Percentiles rank a stretch among this genome's conserved stretches.
phyloP scores from a whole-genome alignment of 2,888 invertebrate genomes.

The Empis livida region DNA sequence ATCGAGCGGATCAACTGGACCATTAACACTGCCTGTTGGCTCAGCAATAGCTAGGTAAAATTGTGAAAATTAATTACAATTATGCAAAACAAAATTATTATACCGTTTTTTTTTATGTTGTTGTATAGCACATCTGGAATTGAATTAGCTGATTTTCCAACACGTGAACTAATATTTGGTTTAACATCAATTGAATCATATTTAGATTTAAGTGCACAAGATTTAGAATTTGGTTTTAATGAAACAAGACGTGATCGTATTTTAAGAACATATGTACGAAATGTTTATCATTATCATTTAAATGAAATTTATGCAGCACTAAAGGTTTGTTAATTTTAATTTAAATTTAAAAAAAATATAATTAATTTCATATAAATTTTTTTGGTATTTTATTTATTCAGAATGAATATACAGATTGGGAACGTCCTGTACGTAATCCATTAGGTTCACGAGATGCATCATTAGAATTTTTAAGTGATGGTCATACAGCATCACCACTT shows the following conservation, averaged over 20 bases:
- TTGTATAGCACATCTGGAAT: slow-evolving; percentile 48
- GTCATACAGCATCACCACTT: slow-evolving; percentile 76
- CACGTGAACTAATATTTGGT: slow-evolving; percentile 71
- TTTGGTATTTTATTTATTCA: slow-evolving; percentile 33
- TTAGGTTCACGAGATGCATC: slow-evolving; percentile 75
- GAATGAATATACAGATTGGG: slow-evolving; percentile 97
- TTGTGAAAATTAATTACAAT: too few relatives aligned
- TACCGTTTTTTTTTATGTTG: too few relatives aligned
- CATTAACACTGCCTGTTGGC: slow-evolving; percentile 31
- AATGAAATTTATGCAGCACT: slow-evolving; percentile 91
- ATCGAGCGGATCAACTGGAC: slow-evolving; percentile 26
- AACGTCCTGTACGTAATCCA: slow-evolving; percentile 73
- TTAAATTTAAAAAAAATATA: neutral
- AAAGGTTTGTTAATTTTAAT: slow-evolving; percentile 28
- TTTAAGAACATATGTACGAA: slow-evolving; percentile 82
- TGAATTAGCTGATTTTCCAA: slow-evolving; percentile 70
- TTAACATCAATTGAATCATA: slow-evolving; percentile 74
- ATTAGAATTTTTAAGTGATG: slow-evolving; percentile 79
- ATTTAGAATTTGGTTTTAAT: slow-evolving; percentile 84
- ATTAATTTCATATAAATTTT: neutral
- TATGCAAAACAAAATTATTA: neutral
- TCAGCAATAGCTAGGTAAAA: slow-evolving; percentile 40
- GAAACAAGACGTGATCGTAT: slow-evolving; percentile 76
- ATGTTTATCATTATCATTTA: slow-evolving; percentile 88
- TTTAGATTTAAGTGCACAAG: slow-evolving; percentile 67